Evolutionary conservation across 2,888 invertebrate species (phyloP).

Genomic region (Drosophila prolongata): DNA sequence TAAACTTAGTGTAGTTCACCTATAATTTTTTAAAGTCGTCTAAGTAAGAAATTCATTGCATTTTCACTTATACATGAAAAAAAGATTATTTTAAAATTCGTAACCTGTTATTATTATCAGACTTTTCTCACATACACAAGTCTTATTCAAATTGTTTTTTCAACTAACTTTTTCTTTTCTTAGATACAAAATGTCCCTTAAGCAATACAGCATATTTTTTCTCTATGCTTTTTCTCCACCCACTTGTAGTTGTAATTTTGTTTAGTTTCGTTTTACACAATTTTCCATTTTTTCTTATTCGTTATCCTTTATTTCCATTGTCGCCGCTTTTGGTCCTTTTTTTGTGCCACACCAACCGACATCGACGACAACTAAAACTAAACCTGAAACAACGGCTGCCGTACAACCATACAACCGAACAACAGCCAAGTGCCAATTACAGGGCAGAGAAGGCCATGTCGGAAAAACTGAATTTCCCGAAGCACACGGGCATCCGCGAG

Average conservation of each 20-base stretch:
- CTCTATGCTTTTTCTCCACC: constrained; percentile 12
- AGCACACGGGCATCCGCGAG: constrained; percentile 91
- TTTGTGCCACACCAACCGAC: constrained; percentile 41
- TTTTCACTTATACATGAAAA: too few species aligned
- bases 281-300: constrained; percentile 55
- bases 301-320: constrained; percentile 36
- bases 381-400: constrained; percentile 38
- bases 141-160: too few species aligned
- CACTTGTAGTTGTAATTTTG: constrained; percentile 68
- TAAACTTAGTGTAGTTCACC: too few species aligned
- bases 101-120: too few species aligned
- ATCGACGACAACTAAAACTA: constrained; percentile 39
- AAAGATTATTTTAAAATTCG: too few species aligned
- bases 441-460: constrained; percentile 87
- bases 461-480: constrained; percentile 88
- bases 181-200: too few species aligned
- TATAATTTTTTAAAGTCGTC: too few species aligned
- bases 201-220: background rate
- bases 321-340: constrained; percentile 30
- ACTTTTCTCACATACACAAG: too few species aligned
- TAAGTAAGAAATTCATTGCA: too few species aligned
- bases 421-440: constrained; percentile 89
- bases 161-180: too few species aligned
- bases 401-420: constrained; percentile 12
- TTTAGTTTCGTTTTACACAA: constrained; percentile 74